Evolutionary conservation across 1,140 invertebrate species (phyloP).

Genomic region (Papilio glaucus): DNA sequence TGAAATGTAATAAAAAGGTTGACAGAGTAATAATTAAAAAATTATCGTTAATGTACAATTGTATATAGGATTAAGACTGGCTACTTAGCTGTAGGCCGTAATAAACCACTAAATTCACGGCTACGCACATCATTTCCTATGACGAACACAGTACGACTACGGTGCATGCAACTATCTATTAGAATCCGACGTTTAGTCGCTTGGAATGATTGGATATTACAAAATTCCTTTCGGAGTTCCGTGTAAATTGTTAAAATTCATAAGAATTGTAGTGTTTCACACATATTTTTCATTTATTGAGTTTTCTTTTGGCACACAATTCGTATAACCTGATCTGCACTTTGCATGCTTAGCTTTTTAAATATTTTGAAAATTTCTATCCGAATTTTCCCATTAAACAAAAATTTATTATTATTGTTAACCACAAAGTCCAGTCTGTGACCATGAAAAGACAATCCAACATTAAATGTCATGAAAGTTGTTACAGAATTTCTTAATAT

Average conservation of each 20-base stretch:
- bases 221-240: constrained; percentile 42
- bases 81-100: constrained; percentile 58
- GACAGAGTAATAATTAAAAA: not conserved
- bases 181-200: constrained; percentile 42
- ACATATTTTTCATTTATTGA: constrained; percentile 42
- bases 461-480: constrained; percentile 3
- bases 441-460: not conserved
- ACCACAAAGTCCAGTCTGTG: not conserved
- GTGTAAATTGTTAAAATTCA: constrained; percentile 55
- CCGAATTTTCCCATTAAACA: not conserved
- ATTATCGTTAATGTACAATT: not conserved
- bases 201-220: constrained; percentile 35
- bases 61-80: constrained; percentile 44
- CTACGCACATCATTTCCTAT: constrained; percentile 73
- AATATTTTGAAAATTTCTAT: not conserved
- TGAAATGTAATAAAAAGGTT: not conserved
- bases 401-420: not conserved
- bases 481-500: not conserved
- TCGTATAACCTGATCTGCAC: constrained; percentile 65
- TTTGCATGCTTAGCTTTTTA: constrained; percentile 45
- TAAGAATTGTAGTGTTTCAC: constrained; percentile 52
- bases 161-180: constrained; percentile 70
- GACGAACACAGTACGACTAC: constrained; percentile 70
- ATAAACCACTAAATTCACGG: constrained; percentile 58
- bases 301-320: constrained; percentile 62